Conservation (phyloP, 2,797 vertebrate genomes). For the Rhynchotus rufescens region DNA sequence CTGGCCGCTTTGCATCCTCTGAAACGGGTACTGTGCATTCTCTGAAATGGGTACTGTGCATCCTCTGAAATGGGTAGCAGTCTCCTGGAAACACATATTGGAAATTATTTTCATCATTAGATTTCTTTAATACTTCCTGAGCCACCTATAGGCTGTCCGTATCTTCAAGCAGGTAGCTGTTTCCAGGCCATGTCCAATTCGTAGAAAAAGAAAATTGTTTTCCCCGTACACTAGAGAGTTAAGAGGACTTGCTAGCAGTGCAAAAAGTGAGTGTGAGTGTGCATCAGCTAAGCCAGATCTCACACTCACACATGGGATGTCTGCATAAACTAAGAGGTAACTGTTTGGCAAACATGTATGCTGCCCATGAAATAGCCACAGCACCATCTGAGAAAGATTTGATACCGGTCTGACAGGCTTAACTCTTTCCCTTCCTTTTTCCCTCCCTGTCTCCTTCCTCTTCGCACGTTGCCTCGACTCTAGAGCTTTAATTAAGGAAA, state of each 20-base stretch:
- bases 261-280: rapidly evolving
- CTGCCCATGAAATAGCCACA: background rate
- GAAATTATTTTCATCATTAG: background rate
- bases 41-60: background rate
- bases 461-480: background rate
- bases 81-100: background rate
- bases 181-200: background rate
- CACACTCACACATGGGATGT: rapidly evolving
- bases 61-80: too few species aligned
- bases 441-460: background rate
- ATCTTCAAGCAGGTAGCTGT: background rate
- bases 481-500: background rate
- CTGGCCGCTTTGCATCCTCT: rapidly evolving
- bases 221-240: background rate
- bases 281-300: background rate
- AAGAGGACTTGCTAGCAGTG: background rate
- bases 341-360: background rate
- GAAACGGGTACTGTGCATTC: background rate
- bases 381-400: background rate
- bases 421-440: background rate
- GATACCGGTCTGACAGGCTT: background rate
- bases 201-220: background rate
- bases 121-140: background rate
- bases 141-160: background rate
- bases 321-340: background rate